Evolutionary conservation across 2,888 invertebrate genomes (phyloP), one percentile per base, ranked within the genome.

Genomic region (Parnassius glacialis): DNA sequence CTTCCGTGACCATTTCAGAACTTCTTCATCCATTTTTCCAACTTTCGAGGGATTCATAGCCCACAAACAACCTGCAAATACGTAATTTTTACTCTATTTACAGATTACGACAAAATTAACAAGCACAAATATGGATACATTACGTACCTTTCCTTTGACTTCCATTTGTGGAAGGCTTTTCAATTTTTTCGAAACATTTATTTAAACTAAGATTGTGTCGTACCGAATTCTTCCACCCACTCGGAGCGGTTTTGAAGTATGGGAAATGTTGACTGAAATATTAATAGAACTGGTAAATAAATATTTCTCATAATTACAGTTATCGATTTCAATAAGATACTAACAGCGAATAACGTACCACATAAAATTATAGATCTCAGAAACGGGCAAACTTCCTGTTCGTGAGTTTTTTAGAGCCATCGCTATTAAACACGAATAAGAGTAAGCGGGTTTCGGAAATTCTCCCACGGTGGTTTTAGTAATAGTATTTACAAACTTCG

Each of bases 161-260:
- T 42, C 96, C 96, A 82, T 96, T 97, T 53, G 96, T 95, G 0
- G 96, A 95, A 0, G 98, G 98, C 74, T 98, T 97, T 79, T 99
- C 98, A 67, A 99, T 98, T 86, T 99, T 99, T 79, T 98, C 98
- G 85, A 99, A 99, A 90, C 99, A 99, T 89, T 99, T 99, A 90
- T 99, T 99, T 73, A 99, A 87, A 70, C 98, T 98, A 71, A 99
- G 92, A 91, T 99, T 99, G 84, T 99, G 99, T 70, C 99, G 93
- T 1, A 99, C 99, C 3, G 99, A 99, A 84, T 99, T 99, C 90
- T 99, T 99, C 99, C 99, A 99, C 13, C 99, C 99, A 80, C 96
- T 97, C 25, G 98, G 99, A 10, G 99, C 99, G 1, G 98, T 98
- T 90, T 98, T 98, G 85, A 99, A 99, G 85, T 98, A 99, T 0